phyloP scores from a whole-genome alignment of 2,113 vertebrate species.

The Piliocolobus tephrosceles region DNA sequence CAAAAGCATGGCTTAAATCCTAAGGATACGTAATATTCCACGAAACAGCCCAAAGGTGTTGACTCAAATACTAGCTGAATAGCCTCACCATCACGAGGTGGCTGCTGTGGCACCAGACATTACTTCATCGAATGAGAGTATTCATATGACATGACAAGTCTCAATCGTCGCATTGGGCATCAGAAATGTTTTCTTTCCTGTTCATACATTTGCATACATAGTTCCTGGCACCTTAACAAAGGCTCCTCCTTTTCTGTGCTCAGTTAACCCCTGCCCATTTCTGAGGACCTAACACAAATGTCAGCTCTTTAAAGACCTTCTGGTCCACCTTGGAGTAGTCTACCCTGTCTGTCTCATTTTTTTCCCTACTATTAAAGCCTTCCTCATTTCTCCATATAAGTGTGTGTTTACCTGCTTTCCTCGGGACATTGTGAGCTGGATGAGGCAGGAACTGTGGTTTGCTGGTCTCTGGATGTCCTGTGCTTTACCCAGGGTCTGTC shows the following conservation, averaged over 20 bases:
- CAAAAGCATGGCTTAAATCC: background rate
- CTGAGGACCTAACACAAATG: background rate
- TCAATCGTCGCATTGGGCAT: background rate
- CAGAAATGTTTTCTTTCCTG: background rate
- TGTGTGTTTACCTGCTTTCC: background rate
- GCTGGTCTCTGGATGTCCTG: background rate
- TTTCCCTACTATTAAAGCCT: background rate
- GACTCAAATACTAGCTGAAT: background rate
- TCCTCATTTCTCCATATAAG: rapidly evolving
- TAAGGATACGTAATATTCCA: background rate
- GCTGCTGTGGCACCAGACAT: slow-evolving; percentile 26
- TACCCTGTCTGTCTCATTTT: background rate
- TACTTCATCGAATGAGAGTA: background rate
- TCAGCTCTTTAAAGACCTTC: background rate
- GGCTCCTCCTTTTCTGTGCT: background rate
- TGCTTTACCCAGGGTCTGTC: background rate
- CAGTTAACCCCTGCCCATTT: background rate
- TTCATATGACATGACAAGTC: background rate
- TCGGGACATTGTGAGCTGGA: background rate
- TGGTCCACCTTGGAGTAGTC: rapidly evolving
- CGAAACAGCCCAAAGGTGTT: background rate
- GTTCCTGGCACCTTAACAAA: background rate
- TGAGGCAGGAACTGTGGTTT: background rate
- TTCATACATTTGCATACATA: background rate
- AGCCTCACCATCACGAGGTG: background rate